phyloP scores from a whole-genome alignment of 2,113 vertebrate species.

The Natator depressus region DNA sequence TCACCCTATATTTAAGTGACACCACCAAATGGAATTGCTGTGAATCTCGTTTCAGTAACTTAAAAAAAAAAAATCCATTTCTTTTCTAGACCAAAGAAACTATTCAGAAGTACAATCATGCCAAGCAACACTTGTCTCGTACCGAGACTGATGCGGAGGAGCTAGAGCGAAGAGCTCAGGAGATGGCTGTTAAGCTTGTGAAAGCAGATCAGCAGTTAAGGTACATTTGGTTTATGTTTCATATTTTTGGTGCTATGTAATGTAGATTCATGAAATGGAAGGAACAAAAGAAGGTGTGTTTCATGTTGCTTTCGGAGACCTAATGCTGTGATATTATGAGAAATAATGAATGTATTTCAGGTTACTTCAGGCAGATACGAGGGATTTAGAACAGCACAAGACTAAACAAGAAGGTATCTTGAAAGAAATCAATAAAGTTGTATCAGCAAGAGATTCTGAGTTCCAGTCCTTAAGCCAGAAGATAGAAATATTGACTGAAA shows the following conservation, averaged over 20 bases:
- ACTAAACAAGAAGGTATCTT: constrained; percentile 79
- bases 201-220: constrained; percentile 83
- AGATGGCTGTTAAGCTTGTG: constrained; percentile 79
- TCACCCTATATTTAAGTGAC: neutral
- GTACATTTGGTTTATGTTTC: constrained; percentile 57
- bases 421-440: constrained; percentile 78
- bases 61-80: neutral
- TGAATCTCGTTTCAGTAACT: constrained; percentile 4
- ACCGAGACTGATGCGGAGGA: constrained; percentile 81
- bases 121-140: constrained; percentile 72
- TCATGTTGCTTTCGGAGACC: neutral
- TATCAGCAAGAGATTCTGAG: constrained; percentile 79
- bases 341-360: constrained; percentile 66
- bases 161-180: constrained; percentile 80
- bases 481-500: constrained; percentile 76
- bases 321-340: neutral
- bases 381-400: constrained; percentile 77
- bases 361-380: constrained; percentile 76
- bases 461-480: constrained; percentile 81
- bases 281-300: neutral
- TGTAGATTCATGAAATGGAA: neutral
- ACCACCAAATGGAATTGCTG: neutral
- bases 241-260: neutral
- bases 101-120: constrained; percentile 73
- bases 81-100: constrained; percentile 78